A percentile compares a stretch with the other conserved stretches of the same genome.
These are phyloP conservation scores for Notothenia coriiceps DNA, from an alignment of 2,113 vertebrate genomes.

Conservation along the genomic window DNA sequence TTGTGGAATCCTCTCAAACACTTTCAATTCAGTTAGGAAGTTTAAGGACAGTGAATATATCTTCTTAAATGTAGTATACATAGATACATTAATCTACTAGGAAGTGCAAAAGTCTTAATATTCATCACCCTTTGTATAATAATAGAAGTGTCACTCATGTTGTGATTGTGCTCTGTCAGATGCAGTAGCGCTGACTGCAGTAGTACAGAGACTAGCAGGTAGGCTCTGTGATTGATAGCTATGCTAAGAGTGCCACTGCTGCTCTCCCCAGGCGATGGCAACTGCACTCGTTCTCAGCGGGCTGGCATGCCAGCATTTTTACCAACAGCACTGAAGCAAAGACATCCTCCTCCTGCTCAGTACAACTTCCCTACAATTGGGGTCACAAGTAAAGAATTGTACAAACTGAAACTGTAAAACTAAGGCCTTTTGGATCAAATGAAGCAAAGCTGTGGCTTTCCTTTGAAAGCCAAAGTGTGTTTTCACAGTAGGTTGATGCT, in stretches of 20 bases:
- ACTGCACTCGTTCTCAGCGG: conserved; percentile 56
- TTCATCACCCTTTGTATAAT: conserved; percentile 33
- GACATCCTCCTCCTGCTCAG: conserved; percentile 15
- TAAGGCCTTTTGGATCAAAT: not conserved
- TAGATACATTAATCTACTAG: not conserved
- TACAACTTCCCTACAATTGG: not conserved
- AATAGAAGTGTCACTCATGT: conserved; percentile 36
- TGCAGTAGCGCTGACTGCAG: conserved; percentile 15
- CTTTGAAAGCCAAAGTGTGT: not conserved
- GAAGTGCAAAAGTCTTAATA: conserved; percentile 37
- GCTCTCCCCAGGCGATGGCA: conserved; percentile 63
- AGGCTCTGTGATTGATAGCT: conserved; percentile 68
- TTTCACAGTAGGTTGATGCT: not conserved
- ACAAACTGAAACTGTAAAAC: not conserved
- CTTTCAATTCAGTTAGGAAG: not conserved
- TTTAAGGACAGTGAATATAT: not conserved
- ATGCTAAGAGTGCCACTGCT: conserved; percentile 44
- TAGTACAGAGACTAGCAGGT: conserved; percentile 44
- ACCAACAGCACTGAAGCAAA: conserved; percentile 28
- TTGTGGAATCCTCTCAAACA: not conserved
- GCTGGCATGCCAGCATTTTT: conserved; percentile 43
- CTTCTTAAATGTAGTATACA: conserved; percentile 1
- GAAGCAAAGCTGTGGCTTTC: not conserved
- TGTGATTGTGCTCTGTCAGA: conserved; percentile 48
- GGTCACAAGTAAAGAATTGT: not conserved